Evolutionary conservation across 1,140 invertebrate species (phyloP).

Genomic region (Laupala kohalensis): DNA sequence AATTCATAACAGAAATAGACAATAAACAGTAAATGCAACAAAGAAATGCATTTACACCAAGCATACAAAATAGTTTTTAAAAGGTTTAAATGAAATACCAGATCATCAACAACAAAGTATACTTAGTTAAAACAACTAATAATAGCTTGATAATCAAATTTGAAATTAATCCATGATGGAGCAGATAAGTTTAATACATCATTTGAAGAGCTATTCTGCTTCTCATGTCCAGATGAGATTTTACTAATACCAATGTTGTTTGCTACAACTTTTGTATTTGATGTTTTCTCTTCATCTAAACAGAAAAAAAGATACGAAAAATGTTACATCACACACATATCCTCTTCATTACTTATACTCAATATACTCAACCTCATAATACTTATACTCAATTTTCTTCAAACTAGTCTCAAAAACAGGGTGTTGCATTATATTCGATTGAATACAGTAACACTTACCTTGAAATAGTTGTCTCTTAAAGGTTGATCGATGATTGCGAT

Average conservation of each 20-base stretch:
- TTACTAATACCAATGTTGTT: too few relatives aligned
- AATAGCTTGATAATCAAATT: slow-evolving; percentile 39
- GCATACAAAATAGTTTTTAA: neutral
- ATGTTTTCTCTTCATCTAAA: too few relatives aligned
- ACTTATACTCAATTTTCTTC: too few relatives aligned
- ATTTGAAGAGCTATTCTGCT: neutral
- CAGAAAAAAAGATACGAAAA: too few relatives aligned
- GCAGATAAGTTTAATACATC: slow-evolving; percentile 30
- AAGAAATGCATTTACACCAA: neutral
- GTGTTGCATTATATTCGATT: too few relatives aligned
- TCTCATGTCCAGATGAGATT: neutral
- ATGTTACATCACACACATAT: too few relatives aligned
- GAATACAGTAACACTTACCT: slow-evolving; percentile 2
- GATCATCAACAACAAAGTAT: neutral
- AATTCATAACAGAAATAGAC: neutral
- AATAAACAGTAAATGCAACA: neutral
- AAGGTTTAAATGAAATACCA: neutral
- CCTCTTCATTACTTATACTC: too few relatives aligned
- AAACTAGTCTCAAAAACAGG: too few relatives aligned
- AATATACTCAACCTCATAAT: too few relatives aligned
- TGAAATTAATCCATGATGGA: slow-evolving; percentile 43
- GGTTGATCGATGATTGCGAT: neutral
- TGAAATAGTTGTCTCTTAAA: slow-evolving; percentile 10
- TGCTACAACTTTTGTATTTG: too few relatives aligned
- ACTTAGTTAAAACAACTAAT: slow-evolving; percentile 30